Base-by-base conservation (phyloP, 2,888 invertebrate genomes). In the Trimorus sp. region DNA sequence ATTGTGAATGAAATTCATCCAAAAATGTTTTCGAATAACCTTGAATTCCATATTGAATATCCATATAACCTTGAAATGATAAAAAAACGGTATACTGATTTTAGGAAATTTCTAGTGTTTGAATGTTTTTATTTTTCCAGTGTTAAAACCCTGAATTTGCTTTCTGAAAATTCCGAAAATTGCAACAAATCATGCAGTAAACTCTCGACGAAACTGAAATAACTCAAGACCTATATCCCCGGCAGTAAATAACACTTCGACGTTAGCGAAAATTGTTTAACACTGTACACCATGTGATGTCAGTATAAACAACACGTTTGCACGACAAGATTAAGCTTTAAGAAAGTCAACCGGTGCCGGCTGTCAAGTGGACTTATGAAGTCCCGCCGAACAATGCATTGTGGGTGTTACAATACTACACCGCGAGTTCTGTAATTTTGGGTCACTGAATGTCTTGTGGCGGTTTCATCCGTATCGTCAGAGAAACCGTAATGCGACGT, bases 391-490 rank as follows among this genome's bases (percentile, higher is more conserved):
- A 81, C 81, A 77, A 81, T 77, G 58, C 77, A 11, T 66, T 15
- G 77, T 81, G 68, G 76, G 77, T 77, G 81, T 68, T 69, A 54
- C 59, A 68, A 42, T 51, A 26, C 65, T 14, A 56, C 40, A 69
- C 79, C 73, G 51, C 42, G 66, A 71, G 76, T 76, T 63, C 71
- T 60, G 66, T 77, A 79, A 79, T 83, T 83, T 83, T 79, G 83
- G 79, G 79, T 79, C 83, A 79, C 74, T 75, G 82, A 75, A 79
- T 82, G 82, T 79, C 82, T 82, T 75, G 65, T 79, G 70, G 82
- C 78, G 53, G 62, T 78, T 78, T 78, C 70, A 51, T 56, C 58
- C 54, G 70, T 45, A 70, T 65, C 66, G 51, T 15, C 12, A 74
- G 83, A 77, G 83, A 83, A 83, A 83, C 76, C 73, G 36, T 60